phyloP scores from a whole-genome alignment of 2,888 invertebrate species.

The Trichopoda pennipes region DNA sequence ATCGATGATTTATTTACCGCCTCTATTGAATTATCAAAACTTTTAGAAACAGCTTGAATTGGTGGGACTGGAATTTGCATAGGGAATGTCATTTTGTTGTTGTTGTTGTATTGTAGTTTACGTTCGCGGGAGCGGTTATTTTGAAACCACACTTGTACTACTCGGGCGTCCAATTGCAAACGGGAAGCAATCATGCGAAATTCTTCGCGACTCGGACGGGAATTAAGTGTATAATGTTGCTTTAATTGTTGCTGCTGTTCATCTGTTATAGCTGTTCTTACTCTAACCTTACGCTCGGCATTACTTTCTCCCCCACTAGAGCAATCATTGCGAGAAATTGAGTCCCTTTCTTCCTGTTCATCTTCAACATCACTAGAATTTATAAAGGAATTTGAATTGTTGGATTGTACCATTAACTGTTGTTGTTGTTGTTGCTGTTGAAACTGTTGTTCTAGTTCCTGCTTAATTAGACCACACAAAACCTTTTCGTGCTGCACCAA shows the following conservation, averaged over 20 bases:
- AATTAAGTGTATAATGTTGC: slow-evolving; percentile 93
- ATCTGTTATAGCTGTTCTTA: slow-evolving; percentile 96
- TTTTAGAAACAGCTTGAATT: slow-evolving; percentile 48
- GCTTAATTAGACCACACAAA: slow-evolving; percentile 82
- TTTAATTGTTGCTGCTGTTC: slow-evolving; percentile 95
- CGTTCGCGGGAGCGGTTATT: slow-evolving; percentile 95
- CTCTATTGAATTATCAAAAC: slow-evolving; percentile 40
- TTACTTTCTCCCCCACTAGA: slow-evolving; percentile 81
- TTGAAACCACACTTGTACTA: slow-evolving; percentile 98
- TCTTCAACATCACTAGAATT: slow-evolving; percentile 82
- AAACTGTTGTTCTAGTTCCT: slow-evolving; percentile 86
- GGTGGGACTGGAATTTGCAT: slow-evolving; percentile 72
- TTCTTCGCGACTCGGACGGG: slow-evolving; percentile 96
- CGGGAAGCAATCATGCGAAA: slow-evolving; percentile 92
- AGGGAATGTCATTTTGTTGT: slow-evolving; percentile 68
- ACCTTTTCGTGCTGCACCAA: slow-evolving; percentile 88
- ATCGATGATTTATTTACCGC: slow-evolving; percentile 68
- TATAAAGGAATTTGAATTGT: slow-evolving; percentile 70
- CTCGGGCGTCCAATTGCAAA: slow-evolving; percentile 88
- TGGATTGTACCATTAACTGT: slow-evolving; percentile 78
- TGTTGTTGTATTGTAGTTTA: slow-evolving; percentile 82
- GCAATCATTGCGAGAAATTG: slow-evolving; percentile 81
- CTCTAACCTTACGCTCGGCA: slow-evolving; percentile 90
- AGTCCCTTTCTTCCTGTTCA: slow-evolving; percentile 71
- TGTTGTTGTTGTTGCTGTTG: slow-evolving; percentile 83